Evolutionary conservation across 1,140 invertebrate species (phyloP).

Genomic region (Venustaconcha ellipsiformis): DNA sequence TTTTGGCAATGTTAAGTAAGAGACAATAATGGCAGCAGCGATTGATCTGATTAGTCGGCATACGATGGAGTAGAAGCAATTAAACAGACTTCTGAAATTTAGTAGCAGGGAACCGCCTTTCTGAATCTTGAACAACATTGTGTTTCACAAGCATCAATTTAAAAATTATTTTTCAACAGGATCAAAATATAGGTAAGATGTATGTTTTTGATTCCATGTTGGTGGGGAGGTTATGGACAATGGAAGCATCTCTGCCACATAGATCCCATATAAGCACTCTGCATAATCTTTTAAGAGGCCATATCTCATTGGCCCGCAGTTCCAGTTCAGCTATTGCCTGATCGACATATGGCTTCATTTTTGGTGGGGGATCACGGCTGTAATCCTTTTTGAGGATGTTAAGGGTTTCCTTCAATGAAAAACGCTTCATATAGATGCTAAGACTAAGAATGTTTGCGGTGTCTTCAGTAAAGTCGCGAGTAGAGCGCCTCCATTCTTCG

Average conservation of each 20-base stretch:
- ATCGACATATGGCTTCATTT: conserved; percentile 29
- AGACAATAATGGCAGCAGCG: no score
- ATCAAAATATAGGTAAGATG: conserved; percentile 10
- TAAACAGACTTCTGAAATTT: no score
- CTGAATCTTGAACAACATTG: no score
- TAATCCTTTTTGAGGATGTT: conserved; percentile 40
- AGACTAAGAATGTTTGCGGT: conserved; percentile 31
- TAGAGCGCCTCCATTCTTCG: conserved; percentile 4
- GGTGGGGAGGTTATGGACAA: conserved; percentile 20
- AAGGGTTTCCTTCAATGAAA: conserved; percentile 36
- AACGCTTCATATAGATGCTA: conserved; percentile 40
- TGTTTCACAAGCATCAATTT: no score
- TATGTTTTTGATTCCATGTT: conserved; percentile 31
- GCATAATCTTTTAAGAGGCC: conserved; percentile 33
- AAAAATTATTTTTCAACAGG: no score
- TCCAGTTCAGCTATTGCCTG: conserved; percentile 26
- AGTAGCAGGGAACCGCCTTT: no score
- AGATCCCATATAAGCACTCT: conserved; percentile 28
- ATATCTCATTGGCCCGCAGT: conserved; percentile 8
- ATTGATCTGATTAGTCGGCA: no score
- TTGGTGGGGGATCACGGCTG: conserved; percentile 20
- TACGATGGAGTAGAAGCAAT: no score
- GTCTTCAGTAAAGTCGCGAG: conserved; percentile 23
- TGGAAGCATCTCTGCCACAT: conserved; percentile 21
- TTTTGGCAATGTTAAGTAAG: no score